Evolutionary conservation across 2,113 vertebrate genomes (phyloP).

Genomic region (Cathartes aura): DNA sequence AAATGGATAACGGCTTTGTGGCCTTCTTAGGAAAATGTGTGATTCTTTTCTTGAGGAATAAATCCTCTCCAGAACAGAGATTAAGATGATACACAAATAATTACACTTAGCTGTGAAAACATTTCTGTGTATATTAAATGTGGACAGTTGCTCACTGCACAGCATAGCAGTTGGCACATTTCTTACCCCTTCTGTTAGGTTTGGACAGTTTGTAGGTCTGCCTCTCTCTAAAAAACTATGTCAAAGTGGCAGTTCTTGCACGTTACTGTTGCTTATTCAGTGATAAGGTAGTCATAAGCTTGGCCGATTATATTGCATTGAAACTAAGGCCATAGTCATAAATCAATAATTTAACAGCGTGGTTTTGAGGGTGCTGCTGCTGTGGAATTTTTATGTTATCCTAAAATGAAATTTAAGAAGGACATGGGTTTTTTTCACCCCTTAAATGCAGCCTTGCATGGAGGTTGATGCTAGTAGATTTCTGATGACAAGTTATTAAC

Average conservation of each 20-base stretch:
- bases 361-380: background rate
- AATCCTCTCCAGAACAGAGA: background rate
- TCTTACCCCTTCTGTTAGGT: background rate
- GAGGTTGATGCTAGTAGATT: background rate
- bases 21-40: background rate
- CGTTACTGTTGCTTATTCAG: background rate
- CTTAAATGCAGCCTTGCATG: background rate
- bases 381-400: background rate
- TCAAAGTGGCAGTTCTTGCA: background rate
- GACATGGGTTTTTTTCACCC: background rate
- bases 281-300: background rate
- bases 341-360: background rate
- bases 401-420: background rate
- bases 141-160: background rate
- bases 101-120: background rate
- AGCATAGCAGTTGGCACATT: background rate
- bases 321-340: background rate
- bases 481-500: background rate
- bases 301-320: background rate
- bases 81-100: background rate
- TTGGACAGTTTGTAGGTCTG: background rate
- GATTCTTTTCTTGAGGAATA: background rate
- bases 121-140: accelerated
- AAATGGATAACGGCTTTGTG: background rate
- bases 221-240: background rate